Evolutionary conservation across 2,888 invertebrate genomes (phyloP).

Genomic region (Leucania comma): DNA sequence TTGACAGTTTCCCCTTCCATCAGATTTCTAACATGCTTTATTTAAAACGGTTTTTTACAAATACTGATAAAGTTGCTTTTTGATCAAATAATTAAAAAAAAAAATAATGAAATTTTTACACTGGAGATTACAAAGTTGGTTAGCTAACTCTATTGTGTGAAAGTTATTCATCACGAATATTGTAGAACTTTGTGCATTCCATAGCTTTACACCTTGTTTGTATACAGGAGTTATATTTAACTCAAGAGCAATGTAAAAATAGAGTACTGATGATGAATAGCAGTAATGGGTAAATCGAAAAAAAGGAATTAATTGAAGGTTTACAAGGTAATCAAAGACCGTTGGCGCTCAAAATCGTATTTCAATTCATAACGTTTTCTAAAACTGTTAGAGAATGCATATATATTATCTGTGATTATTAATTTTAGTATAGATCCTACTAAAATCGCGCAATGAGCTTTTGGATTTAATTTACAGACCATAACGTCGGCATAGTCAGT

Average conservation of each 20-base stretch:
- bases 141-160: background rate
- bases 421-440: background rate
- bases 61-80: too few relatives aligned
- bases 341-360: background rate
- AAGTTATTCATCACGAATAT: background rate
- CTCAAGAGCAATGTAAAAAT: slow-evolving; percentile 12
- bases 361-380: too few relatives aligned
- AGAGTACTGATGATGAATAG: background rate
- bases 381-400: too few relatives aligned
- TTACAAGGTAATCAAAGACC: background rate
- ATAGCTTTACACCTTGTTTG: background rate
- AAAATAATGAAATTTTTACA: too few relatives aligned
- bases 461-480: background rate
- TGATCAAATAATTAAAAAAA: too few relatives aligned
- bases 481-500: background rate
- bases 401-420: background rate
- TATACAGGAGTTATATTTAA: slow-evolving; percentile 24
- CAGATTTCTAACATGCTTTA: too few relatives aligned
- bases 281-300: background rate
- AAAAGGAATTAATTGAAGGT: slow-evolving; percentile 10
- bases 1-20: too few relatives aligned
- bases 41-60: too few relatives aligned
- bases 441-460: background rate
- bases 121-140: too few relatives aligned
- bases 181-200: background rate